These are phyloP conservation scores for Ooceraea biroi DNA, from an alignment of 1,140 invertebrate genomes.

Conservation along the genomic window DNA sequence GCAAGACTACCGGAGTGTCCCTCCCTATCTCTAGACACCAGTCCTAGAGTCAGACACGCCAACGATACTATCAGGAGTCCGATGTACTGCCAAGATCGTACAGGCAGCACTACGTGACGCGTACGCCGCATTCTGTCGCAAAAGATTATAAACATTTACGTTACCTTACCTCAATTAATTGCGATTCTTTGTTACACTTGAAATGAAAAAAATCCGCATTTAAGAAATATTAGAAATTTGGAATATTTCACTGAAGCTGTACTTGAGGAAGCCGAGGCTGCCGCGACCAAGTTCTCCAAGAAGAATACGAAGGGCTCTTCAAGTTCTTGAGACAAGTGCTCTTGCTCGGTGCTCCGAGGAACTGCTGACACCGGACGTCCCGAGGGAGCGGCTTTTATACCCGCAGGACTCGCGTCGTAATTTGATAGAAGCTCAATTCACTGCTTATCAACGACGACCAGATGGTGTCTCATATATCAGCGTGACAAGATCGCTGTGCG, in stretches of 20 bases:
- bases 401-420: slow-evolving; percentile 69
- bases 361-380: slow-evolving; percentile 71
- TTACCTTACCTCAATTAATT: no score
- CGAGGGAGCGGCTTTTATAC: slow-evolving; percentile 79
- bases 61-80: slow-evolving; percentile 82
- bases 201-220: no score
- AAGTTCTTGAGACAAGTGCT: slow-evolving; percentile 41
- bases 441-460: slow-evolving; percentile 83
- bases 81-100: slow-evolving; percentile 82
- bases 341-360: slow-evolving; percentile 59
- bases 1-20: slow-evolving; percentile 81
- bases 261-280: slow-evolving; percentile 13
- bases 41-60: slow-evolving; percentile 81
- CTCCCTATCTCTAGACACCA: slow-evolving; percentile 81
- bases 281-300: neutral
- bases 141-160: neutral
- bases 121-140: slow-evolving; percentile 79
- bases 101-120: slow-evolving; percentile 80
- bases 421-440: slow-evolving; percentile 83
- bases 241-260: neutral
- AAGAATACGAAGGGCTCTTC: neutral
- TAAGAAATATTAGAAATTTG: neutral
- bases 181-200: no score
- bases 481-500: slow-evolving; percentile 71
- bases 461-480: slow-evolving; percentile 79